Percentiles rank a stretch among this genome's conserved stretches.
Conservation (phyloP, 2,888 invertebrate genomes). For the Xestobium rufovillosum region DNA sequence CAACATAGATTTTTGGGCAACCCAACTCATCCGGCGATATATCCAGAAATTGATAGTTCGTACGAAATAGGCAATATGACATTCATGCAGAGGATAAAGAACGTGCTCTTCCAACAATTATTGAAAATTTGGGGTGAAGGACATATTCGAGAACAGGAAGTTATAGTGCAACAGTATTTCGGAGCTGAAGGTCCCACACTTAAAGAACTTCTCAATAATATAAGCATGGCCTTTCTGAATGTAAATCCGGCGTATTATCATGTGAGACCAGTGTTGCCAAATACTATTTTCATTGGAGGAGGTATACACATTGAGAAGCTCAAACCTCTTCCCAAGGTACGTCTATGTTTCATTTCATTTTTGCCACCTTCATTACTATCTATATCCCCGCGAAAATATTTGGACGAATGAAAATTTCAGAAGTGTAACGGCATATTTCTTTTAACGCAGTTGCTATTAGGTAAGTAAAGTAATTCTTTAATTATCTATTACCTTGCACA, state of each 20-base stretch:
- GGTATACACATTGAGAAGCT: not conserved
- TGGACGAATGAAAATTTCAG: too few species aligned
- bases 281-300: not conserved
- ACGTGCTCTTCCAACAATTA: slow-evolving; percentile 10
- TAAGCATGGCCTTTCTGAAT: not conserved
- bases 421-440: too few species aligned
- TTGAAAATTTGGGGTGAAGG: not conserved
- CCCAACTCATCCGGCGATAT: slow-evolving; percentile 30
- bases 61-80: slow-evolving; percentile 22
- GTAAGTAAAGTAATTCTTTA: too few species aligned
- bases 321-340: not conserved
- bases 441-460: too few species aligned
- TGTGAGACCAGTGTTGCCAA: slow-evolving; percentile 1
- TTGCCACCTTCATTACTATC: too few species aligned
- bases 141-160: slow-evolving; percentile 7
- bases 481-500: too few species aligned
- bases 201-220: slow-evolving; percentile 25
- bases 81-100: slow-evolving; percentile 23
- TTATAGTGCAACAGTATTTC: slow-evolving; percentile 23
- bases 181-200: slow-evolving; percentile 20
- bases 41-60: slow-evolving; percentile 28
- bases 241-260: not conserved
- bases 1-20: slow-evolving; percentile 28
- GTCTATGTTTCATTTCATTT: too few species aligned
- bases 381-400: too few species aligned